phyloP scores from a whole-genome alignment of 2,888 invertebrate genomes.

The Meganola albula region DNA sequence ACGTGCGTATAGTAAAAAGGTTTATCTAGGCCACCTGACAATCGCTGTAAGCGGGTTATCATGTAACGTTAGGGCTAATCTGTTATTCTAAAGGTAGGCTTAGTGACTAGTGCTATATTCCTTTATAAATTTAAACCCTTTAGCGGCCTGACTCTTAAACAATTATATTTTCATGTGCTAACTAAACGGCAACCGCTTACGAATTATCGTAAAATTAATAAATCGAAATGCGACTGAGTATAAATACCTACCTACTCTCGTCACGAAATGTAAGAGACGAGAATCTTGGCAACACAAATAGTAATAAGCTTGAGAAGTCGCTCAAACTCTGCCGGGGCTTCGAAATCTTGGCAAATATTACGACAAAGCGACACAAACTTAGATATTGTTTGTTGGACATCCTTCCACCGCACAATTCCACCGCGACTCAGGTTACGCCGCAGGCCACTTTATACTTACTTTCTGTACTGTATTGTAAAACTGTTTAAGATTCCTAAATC shows the following conservation, averaged over 20 bases:
- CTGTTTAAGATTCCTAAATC: no score
- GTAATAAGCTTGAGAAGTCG: constrained; percentile 65
- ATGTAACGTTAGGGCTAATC: no score
- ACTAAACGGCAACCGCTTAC: no score
- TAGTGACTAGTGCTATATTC: no score
- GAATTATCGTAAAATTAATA: no score
- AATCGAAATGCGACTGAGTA: neutral
- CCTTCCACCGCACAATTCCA: constrained; percentile 36
- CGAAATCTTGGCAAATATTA: constrained; percentile 61
- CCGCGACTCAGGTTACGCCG: constrained; percentile 33
- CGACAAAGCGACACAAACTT: constrained; percentile 64
- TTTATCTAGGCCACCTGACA: no score
- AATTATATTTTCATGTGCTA: no score
- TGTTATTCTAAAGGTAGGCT: no score
- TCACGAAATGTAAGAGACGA: constrained; percentile 37
- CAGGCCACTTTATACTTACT: constrained; percentile 17
- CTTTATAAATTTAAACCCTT: no score
- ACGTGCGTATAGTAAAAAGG: neutral
- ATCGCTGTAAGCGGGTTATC: no score
- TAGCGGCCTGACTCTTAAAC: no score
- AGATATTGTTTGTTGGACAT: constrained; percentile 63
- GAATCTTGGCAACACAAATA: constrained; percentile 62
- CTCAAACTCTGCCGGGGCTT: constrained; percentile 50
- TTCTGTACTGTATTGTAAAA: neutral
- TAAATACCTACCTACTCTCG: constrained; percentile 23